These are phyloP conservation scores for Heliothis virescens DNA, from an alignment of 1,140 invertebrate species.

Conservation along the genomic window DNA sequence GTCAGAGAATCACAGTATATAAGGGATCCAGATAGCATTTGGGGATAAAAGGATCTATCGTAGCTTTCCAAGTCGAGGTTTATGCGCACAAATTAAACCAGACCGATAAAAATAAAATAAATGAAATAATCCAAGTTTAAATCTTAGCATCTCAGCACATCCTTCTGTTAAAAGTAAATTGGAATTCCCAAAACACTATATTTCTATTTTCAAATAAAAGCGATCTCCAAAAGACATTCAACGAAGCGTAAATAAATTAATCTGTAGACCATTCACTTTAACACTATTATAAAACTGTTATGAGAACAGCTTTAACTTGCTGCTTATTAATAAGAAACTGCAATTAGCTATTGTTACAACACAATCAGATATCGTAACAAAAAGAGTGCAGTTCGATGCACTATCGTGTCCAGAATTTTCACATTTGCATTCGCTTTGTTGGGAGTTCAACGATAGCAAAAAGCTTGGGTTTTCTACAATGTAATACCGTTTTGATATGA, in stretches of 20 bases:
- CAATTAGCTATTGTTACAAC: conserved; percentile 22
- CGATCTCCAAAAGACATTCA: background rate
- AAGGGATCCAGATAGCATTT: background rate
- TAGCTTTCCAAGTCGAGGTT: background rate
- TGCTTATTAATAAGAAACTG: conserved; percentile 8
- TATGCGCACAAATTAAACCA: background rate
- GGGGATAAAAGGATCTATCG: background rate
- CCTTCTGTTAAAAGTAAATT: no score
- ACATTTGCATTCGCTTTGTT: conserved; percentile 1
- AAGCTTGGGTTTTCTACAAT: no score
- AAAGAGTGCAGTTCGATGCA: conserved; percentile 11
- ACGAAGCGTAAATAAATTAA: background rate
- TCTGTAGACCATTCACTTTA: background rate
- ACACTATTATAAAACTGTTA: conserved; percentile 10
- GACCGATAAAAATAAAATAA: no score
- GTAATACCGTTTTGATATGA: no score
- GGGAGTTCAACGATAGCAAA: background rate
- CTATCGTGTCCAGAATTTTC: conserved; percentile 1
- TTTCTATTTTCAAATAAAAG: no score
- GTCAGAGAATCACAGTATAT: conserved; percentile 3
- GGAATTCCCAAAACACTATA: no score
- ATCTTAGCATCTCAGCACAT: no score
- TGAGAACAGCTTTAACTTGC: background rate
- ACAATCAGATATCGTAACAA: conserved; percentile 25
- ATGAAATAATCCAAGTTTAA: background rate